These are phyloP conservation scores for Brenthis daphne DNA, from an alignment of 2,888 invertebrate species.

Conservation along the genomic window DNA sequence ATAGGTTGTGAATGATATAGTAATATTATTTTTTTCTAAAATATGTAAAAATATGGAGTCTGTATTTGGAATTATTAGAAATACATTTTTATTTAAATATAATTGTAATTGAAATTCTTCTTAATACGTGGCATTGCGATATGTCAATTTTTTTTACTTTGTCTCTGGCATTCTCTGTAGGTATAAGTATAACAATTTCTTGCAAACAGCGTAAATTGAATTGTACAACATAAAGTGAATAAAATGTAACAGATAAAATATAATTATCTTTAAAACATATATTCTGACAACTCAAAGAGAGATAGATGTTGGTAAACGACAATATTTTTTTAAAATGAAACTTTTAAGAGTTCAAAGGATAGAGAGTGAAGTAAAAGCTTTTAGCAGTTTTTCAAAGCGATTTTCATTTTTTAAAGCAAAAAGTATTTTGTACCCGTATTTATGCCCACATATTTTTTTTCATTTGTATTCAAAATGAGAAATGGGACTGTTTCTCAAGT, in stretches of 20 bases:
- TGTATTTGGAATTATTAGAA: no score
- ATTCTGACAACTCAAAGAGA: constrained; percentile 7
- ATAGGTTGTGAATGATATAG: constrained; percentile 9
- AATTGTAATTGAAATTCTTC: no score
- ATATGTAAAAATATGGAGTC: background rate
- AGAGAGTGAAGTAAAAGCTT: constrained; percentile 31
- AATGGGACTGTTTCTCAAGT: constrained; percentile 50
- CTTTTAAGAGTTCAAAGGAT: constrained; percentile 26
- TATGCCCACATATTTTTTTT: constrained; percentile 54
- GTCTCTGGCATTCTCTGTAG: no score
- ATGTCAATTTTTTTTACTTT: no score
- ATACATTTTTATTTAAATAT: no score
- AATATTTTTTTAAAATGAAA: constrained; percentile 17
- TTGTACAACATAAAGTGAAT: no score
- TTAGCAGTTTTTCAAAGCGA: constrained; percentile 33
- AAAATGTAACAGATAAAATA: background rate
- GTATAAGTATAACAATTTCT: no score
- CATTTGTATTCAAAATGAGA: constrained; percentile 57
- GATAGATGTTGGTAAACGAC: constrained; percentile 16
- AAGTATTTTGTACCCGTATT: constrained; percentile 43
- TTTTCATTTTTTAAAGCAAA: constrained; percentile 26
- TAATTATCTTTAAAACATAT: constrained; percentile 2
- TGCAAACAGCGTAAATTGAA: no score
- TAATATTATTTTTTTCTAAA: constrained; percentile 13
- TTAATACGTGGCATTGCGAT: no score